Evolutionary conservation across 2,113 vertebrate genomes (phyloP), one percentile per base, ranked within the genome.

Genomic region (Blennius ocellaris): DNA sequence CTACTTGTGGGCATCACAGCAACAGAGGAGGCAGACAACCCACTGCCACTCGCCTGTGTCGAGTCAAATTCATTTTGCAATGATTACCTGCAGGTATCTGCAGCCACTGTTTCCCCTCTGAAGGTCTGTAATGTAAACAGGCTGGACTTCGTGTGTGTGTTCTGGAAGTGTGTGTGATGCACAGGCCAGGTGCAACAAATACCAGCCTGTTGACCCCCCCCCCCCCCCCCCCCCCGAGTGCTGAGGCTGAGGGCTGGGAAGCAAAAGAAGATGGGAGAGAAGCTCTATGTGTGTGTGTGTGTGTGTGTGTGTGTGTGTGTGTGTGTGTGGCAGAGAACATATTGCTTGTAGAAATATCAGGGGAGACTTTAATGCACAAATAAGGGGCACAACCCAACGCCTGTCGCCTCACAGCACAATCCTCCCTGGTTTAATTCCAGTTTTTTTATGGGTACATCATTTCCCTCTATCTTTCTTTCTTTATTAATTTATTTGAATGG

Each of bases 71-170:
- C 64, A 83, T 82, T 90, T 83, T 43, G 76, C 76, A 63, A 73
- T 81, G 81, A 89, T 84, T 62, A 77, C 77, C 72, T 78, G 16
- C 82, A 82, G 83, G 76, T 79, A 74, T 80, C 74, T 37, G n/a
- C 40, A 0, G 2, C 60, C 67, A 64, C 59, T 76, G 78, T 78
- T 77, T 48, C 69, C 67, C 62, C 54, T 75, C 59, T 57, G 62
- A 59, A 64, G 60, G 84, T 86, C 67, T 63, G 78, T 83, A 84
- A 83, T 72, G 59, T 80, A 88, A 82, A 83, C 83, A 82, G 16
- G 78, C 44, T 57, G 54, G 45, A 55, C 36, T 45, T 2, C 15
- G 14, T 74, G 16, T 30, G 50, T 67, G 16, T 61, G 15, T 5
- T 45, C 11, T 55, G 45, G 51, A 2, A 16, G 2, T 66, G 30